Percentiles rank a stretch among this genome's conserved stretches.
Conservation (phyloP, 30 jellyfish, hydroid and myxozoan species). For the Hydractinia symbiolongicarpus region DNA sequence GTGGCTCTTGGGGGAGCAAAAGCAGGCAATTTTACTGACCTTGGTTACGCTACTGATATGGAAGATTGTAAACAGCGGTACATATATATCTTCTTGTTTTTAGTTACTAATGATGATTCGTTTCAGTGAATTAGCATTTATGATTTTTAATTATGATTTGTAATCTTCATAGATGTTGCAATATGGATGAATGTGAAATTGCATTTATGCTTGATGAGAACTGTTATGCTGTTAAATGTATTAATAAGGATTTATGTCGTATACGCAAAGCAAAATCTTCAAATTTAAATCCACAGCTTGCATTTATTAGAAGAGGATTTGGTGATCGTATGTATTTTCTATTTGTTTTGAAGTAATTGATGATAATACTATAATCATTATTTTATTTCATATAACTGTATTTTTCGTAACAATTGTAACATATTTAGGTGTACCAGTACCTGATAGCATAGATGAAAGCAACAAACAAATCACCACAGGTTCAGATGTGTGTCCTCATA, state of each 20-base stretch:
- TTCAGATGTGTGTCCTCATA: constrained; percentile 30
- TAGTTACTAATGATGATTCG: not conserved
- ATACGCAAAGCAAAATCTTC: constrained; percentile 79
- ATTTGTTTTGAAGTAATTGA: not conserved
- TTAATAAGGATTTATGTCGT: constrained; percentile 57
- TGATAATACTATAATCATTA: not conserved
- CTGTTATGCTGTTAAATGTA: constrained; percentile 84
- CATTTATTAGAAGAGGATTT: constrained; percentile 38
- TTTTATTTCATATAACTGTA: no score
- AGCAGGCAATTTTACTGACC: constrained; percentile 84
- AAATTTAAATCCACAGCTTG: constrained; percentile 62
- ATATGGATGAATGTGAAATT: constrained; percentile 60
- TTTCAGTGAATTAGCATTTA: not conserved
- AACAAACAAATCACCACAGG: no score
- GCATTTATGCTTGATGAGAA: constrained; percentile 91
- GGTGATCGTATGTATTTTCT: not conserved
- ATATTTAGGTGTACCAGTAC: no score
- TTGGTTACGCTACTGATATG: constrained; percentile 58
- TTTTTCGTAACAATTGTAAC: not conserved
- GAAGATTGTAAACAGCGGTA: constrained; percentile 66
- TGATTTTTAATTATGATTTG: not conserved
- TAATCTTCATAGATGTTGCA: constrained; percentile 62
- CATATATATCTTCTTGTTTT: not conserved
- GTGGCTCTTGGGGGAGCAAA: constrained; percentile 87
- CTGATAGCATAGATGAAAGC: no score